These are phyloP conservation scores for Micronycteris hirsuta DNA, from an alignment of 2,113 vertebrate species.

Conservation along the genomic window DNA sequence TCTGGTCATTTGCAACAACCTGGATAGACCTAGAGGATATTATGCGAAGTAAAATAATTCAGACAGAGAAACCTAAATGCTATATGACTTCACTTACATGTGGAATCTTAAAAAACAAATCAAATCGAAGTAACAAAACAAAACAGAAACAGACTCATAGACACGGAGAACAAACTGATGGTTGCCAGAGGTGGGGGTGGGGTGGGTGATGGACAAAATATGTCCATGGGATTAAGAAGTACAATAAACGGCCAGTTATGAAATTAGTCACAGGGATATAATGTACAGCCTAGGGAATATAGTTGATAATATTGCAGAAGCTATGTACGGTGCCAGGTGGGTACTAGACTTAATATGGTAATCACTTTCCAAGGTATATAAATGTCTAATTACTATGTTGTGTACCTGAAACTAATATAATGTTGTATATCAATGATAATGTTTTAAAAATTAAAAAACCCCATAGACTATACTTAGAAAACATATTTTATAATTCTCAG, in stretches of 20 bases:
- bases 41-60: background rate
- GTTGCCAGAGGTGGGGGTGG: background rate
- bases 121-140: background rate
- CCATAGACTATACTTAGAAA: background rate
- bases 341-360: background rate
- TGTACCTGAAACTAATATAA: background rate
- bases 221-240: background rate
- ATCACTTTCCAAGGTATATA: background rate
- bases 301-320: background rate
- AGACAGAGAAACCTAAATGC: background rate
- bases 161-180: background rate
- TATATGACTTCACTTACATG: background rate
- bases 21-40: background rate
- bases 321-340: background rate
- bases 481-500: background rate
- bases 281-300: background rate
- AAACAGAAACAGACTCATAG: background rate
- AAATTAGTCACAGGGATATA: background rate
- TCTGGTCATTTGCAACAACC: background rate
- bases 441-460: background rate
- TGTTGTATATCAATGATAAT: background rate
- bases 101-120: background rate
- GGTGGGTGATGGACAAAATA: background rate
- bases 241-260: background rate
- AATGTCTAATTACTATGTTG: background rate